A percentile compares a stretch with the other conserved stretches of the same genome.
Evolutionary conservation across 2,888 invertebrate genomes (phyloP).

Genomic region (Lithophane leautieri): DNA sequence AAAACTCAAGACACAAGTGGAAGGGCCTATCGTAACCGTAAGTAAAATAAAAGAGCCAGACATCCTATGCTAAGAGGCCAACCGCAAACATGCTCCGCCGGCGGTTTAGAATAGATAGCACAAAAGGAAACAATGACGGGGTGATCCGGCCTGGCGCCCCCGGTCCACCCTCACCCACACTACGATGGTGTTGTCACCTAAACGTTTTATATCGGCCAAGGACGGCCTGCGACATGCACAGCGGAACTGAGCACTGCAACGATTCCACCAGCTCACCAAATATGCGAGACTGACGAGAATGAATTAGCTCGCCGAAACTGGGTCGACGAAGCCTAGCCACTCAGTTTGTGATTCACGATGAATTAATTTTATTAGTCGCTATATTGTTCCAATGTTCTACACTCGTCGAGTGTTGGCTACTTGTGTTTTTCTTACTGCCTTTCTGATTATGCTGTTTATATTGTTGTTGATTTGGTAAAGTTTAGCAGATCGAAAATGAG

Average conservation of each 20-base stretch:
- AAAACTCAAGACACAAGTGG: conserved; percentile 39
- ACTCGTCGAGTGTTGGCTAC: conserved; percentile 2
- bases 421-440: conserved; percentile 17
- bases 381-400: conserved; percentile 37
- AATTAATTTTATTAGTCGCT: conserved; percentile 46
- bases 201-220: conserved; percentile 88
- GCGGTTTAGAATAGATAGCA: conserved; percentile 72
- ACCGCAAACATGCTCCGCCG: conserved; percentile 68
- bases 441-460: conserved; percentile 7
- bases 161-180: conserved; percentile 70
- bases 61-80: conserved; percentile 51
- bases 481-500: conserved; percentile 5
- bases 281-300: conserved; percentile 69
- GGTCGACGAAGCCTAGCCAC: conserved; percentile 66
- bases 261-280: conserved; percentile 64
- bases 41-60: conserved; percentile 54
- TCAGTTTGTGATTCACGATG: conserved; percentile 43
- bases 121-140: conserved; percentile 82
- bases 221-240: conserved; percentile 76
- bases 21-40: conserved; percentile 48
- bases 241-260: conserved; percentile 70
- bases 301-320: conserved; percentile 71
- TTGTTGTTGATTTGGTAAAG: conserved; percentile 7
- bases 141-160: conserved; percentile 76
- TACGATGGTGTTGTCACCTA: conserved; percentile 75